These are phyloP conservation scores for Cetonia aurata DNA, from an alignment of 2,888 invertebrate species.

Conservation along the genomic window DNA sequence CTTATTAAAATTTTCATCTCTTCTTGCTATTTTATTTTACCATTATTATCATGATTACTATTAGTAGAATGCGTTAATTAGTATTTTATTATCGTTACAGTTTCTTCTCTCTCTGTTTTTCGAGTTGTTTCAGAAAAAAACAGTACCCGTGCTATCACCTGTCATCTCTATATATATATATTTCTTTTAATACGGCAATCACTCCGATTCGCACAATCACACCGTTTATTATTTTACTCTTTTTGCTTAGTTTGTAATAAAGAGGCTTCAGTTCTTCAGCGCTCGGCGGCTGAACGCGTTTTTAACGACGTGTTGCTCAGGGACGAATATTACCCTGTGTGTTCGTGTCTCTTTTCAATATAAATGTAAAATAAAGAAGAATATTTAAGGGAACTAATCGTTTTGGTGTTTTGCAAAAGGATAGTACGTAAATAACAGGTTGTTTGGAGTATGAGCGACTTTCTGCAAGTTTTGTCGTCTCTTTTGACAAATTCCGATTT, in stretches of 20 bases:
- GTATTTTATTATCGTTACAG: constrained; percentile 5
- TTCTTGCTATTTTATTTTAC: constrained; percentile 28
- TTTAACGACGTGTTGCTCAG: background rate
- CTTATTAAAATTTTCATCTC: constrained; percentile 18
- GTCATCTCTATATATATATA: constrained; percentile 56
- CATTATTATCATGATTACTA: background rate
- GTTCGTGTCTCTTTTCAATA: too few species aligned
- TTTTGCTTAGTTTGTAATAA: constrained; percentile 31
- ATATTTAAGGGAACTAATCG: too few species aligned
- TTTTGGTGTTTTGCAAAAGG: too few species aligned
- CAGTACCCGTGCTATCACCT: constrained; percentile 64
- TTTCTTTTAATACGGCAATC: constrained; percentile 45
- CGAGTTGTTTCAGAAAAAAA: constrained; percentile 43
- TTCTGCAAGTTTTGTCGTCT: too few species aligned
- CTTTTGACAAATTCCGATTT: too few species aligned
- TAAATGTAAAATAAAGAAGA: too few species aligned
- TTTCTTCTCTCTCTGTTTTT: constrained; percentile 11
- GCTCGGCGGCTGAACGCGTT: constrained; percentile 16
- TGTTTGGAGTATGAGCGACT: too few species aligned
- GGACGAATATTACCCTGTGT: too few species aligned
- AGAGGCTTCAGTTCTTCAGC: constrained; percentile 39
- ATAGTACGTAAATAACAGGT: too few species aligned
- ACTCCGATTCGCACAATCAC: constrained; percentile 57
- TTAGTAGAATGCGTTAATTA: constrained; percentile 2
- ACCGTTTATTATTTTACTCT: constrained; percentile 53